These are phyloP conservation scores for Meliscaeva auricollis DNA, from an alignment of 2,888 invertebrate species.

Conservation along the genomic window DNA sequence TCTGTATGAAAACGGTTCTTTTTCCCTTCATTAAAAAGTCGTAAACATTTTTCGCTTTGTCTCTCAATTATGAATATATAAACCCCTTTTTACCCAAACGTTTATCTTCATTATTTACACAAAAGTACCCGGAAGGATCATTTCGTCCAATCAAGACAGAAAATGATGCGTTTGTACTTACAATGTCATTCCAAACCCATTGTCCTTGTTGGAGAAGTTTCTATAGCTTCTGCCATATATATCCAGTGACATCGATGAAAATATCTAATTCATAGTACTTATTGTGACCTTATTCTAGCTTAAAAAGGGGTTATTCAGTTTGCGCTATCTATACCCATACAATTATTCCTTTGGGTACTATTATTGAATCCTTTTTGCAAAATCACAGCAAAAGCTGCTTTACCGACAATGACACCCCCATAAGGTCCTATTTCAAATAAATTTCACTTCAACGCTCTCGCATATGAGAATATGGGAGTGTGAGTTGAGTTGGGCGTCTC, in stretches of 20 bases:
- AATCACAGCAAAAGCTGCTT: constrained; percentile 64
- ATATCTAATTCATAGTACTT: constrained; percentile 69
- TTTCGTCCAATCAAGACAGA: constrained; percentile 69
- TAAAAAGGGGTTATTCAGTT: constrained; percentile 26
- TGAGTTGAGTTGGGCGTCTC: background rate
- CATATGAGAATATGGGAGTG: constrained; percentile 6
- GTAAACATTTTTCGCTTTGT: constrained; percentile 19
- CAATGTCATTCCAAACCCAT: constrained; percentile 54
- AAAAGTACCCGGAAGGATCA: constrained; percentile 61
- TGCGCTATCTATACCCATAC: constrained; percentile 45
- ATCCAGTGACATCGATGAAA: constrained; percentile 43
- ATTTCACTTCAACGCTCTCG: constrained; percentile 61
- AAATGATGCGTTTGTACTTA: constrained; percentile 64
- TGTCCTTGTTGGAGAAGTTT: background rate
- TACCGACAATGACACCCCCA: constrained; percentile 46
- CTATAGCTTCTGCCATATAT: background rate
- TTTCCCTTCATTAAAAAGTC: constrained; percentile 4
- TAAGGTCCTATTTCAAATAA: constrained; percentile 69
- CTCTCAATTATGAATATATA: background rate
- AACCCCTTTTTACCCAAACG: background rate
- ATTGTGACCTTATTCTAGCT: constrained; percentile 59
- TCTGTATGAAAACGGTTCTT: background rate
- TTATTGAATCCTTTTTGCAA: constrained; percentile 63
- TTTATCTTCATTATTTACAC: constrained; percentile 67
- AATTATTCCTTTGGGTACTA: constrained; percentile 68